Evolutionary conservation across 2,888 invertebrate species (phyloP).

Genomic region (Melanargia galathea): DNA sequence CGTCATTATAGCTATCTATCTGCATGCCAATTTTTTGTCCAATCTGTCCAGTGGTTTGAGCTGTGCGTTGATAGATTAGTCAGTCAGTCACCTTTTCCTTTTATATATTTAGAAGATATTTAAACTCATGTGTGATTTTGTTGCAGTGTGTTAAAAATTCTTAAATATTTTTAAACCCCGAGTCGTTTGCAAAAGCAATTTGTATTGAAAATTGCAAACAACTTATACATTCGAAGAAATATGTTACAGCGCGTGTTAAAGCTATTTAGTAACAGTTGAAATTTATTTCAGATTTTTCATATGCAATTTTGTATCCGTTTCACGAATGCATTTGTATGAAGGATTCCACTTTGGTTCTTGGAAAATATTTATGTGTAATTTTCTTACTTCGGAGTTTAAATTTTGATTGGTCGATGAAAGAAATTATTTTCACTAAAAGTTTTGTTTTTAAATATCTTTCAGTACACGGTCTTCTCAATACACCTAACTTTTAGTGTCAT

Average conservation of each 20-base stretch:
- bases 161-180: background rate
- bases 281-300: slow-evolving; percentile 17
- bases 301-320: slow-evolving; percentile 9
- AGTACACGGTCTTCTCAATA: background rate
- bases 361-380: slow-evolving; percentile 8
- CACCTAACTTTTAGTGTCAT: background rate
- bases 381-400: background rate
- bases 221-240: slow-evolving; percentile 6
- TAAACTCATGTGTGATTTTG: background rate
- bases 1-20: too few relatives aligned
- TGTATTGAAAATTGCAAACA: slow-evolving; percentile 17
- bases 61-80: too few relatives aligned
- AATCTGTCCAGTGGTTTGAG: too few relatives aligned
- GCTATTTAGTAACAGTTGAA: slow-evolving; percentile 6
- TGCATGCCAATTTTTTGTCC: too few relatives aligned
- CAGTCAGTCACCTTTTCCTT: too few relatives aligned
- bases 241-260: slow-evolving; percentile 1
- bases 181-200: slow-evolving; percentile 14
- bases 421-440: background rate
- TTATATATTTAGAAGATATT: background rate
- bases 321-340: slow-evolving; percentile 1
- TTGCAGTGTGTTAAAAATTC: background rate
- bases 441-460: too few relatives aligned
- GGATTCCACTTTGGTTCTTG: background rate
- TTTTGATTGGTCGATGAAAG: background rate